Evolutionary conservation across 2,888 invertebrate genomes (phyloP), one percentile per base, ranked within the genome.

Genomic region (Toxonevra muliebris): DNA sequence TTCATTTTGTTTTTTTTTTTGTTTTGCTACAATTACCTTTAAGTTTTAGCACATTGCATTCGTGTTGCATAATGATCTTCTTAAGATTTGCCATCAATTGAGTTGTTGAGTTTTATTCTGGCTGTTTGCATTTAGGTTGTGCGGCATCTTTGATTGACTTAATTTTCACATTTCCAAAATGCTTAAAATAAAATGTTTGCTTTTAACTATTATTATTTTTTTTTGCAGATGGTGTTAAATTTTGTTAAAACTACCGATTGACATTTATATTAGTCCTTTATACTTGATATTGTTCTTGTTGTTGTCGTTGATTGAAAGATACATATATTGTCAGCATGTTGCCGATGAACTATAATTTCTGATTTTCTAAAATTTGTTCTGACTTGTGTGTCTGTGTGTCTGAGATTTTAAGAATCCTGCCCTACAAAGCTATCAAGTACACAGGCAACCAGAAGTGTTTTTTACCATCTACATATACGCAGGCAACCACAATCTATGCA

Each of bases 181-280:
- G 17, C 12, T 12, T 2, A n/a, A 10, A 40, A 42, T 54, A 9
- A 30, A 30, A 30, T 54, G n/a, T 54, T 15, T 62, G 41, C 12
- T 52, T 48, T 61, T 42, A 17, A 20, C 10, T 11, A 10, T 42
- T 13, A 10, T 20, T 40, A 53, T 8, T 48, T 8, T 66, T 8
- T 66, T 58, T 69, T 63, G 72, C 73, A 73, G 74, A 68, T 72
- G 73, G 60, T 72, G 65, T 66, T 66, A 48, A 71, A 71, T 64
- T 69, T 61, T 70, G 30, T 4, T 30, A 30, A 30, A 30, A 30
- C 30, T 30, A 30, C 30, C 30, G 30, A 30, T 30, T 58, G 67
- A 62, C 68, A 66, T 60, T 71, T 58, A 50, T 60, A 62, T 50
- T 54, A 61, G 52, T 60, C 54, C 13, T 52, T 55, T 54, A 58